Conservation (phyloP, 2,113 vertebrate genomes). For the Tor tambroides region DNA sequence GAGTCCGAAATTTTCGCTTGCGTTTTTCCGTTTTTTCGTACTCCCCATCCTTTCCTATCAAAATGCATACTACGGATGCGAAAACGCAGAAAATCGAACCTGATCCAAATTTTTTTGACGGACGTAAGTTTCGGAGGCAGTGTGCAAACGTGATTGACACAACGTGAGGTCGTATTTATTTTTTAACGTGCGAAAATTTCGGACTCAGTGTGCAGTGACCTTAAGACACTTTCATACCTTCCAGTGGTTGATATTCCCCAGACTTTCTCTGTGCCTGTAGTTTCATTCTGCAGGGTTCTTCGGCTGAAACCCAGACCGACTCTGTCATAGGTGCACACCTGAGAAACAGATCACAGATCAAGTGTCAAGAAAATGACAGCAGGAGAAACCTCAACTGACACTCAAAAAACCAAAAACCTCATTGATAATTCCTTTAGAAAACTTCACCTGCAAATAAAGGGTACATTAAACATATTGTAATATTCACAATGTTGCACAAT, state of each 20-base stretch:
- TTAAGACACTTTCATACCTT: slow-evolving; percentile 67
- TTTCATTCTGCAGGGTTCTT: slow-evolving; percentile 74
- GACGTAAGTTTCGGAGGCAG: no score
- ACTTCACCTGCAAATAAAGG: neutral
- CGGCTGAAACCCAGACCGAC: slow-evolving; percentile 81
- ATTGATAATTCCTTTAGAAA: neutral
- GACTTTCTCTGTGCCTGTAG: slow-evolving; percentile 75
- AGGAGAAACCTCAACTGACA: neutral
- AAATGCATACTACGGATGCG: no score
- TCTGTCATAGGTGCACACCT: slow-evolving; percentile 81
- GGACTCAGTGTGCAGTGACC: no score
- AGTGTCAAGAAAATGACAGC: slow-evolving; percentile 1
- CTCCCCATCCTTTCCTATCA: no score
- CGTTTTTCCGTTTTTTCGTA: no score
- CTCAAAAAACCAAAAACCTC: neutral
- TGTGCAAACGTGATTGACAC: no score
- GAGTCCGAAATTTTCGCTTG: no score
- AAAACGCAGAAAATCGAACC: no score
- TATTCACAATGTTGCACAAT: neutral
- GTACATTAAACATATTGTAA: neutral
- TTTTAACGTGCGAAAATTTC: no score
- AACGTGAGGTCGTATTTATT: no score
- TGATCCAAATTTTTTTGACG: no score
- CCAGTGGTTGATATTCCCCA: slow-evolving; percentile 79
- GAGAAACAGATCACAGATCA: slow-evolving; percentile 41